Percentiles rank a stretch among this genome's conserved stretches.
phyloP scores from a whole-genome alignment of 2,113 vertebrate genomes.

The Rafetus swinhoei region DNA sequence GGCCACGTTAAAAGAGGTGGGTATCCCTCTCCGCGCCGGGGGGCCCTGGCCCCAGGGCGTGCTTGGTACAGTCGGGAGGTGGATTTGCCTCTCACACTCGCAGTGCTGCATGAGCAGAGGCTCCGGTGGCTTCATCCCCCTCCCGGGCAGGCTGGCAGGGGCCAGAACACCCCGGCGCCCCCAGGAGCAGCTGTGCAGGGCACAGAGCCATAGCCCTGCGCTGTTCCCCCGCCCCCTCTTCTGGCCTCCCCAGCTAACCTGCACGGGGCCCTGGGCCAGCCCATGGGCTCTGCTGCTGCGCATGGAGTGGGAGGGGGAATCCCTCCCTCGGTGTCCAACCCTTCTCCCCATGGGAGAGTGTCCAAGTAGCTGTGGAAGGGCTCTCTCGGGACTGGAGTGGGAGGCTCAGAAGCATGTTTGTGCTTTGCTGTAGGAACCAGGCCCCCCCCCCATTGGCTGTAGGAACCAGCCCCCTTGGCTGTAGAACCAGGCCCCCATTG shows the following conservation, averaged over 20 bases:
- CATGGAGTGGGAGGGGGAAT: background rate
- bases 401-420: background rate
- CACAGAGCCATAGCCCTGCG: too few relatives aligned
- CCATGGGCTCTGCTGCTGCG: too few relatives aligned
- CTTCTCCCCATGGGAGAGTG: background rate
- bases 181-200: background rate
- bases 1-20: slow-evolving; percentile 89
- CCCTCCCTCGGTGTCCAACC: background rate
- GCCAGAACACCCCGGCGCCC: background rate
- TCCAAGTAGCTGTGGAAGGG: background rate
- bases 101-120: background rate
- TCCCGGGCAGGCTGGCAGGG: background rate
- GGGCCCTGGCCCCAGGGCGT: background rate
- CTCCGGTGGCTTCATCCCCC: background rate
- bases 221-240: background rate
- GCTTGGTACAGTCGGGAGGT: background rate
- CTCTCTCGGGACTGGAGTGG: background rate
- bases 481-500: too few relatives aligned
- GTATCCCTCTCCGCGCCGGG: background rate
- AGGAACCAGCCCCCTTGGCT: too few relatives aligned
- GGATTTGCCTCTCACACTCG: background rate
- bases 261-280: background rate
- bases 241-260: background rate
- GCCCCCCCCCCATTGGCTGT: background rate
- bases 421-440: background rate